Conservation (phyloP, 2,113 vertebrate species). For the Muntiacus muntjak region DNA sequence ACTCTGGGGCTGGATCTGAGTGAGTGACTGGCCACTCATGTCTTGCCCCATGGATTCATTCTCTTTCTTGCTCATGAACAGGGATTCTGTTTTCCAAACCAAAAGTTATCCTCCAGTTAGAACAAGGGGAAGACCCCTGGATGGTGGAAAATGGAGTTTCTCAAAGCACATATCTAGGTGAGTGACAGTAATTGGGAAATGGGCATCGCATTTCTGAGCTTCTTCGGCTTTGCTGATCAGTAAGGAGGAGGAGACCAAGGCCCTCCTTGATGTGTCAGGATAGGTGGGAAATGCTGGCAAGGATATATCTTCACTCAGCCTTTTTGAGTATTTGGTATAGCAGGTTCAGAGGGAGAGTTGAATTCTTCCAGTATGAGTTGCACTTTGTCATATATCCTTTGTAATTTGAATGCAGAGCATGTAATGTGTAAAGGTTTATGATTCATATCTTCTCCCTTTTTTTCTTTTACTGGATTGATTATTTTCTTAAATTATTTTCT, state of each 20-base stretch:
- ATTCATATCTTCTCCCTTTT: not conserved
- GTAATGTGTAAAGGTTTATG: not conserved
- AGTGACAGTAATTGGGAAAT: not conserved
- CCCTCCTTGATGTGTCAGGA: not conserved
- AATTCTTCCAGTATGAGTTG: not conserved
- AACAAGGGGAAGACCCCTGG: slow-evolving; percentile 41
- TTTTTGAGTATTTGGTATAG: not conserved
- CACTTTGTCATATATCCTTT: not conserved
- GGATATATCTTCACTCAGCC: not conserved
- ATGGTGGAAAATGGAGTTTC: not conserved
- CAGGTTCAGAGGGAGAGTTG: not conserved
- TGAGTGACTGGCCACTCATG: not conserved
- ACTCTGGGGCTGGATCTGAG: not conserved
- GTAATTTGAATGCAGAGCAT: not conserved
- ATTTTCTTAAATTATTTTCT: slow-evolving; percentile 1
- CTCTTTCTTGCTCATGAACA: slow-evolving; percentile 35
- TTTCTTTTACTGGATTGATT: not conserved
- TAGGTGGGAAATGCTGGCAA: not conserved
- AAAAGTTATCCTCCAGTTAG: slow-evolving; percentile 50
- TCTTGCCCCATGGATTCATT: not conserved
- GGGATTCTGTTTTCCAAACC: slow-evolving; percentile 64
- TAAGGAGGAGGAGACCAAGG: not conserved
- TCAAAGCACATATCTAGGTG: slow-evolving; percentile 8
- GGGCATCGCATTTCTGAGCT: not conserved
- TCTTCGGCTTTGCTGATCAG: not conserved